Evolutionary conservation across 2,888 invertebrate species (phyloP).

Genomic region (Pyrocoelia pectoralis): DNA sequence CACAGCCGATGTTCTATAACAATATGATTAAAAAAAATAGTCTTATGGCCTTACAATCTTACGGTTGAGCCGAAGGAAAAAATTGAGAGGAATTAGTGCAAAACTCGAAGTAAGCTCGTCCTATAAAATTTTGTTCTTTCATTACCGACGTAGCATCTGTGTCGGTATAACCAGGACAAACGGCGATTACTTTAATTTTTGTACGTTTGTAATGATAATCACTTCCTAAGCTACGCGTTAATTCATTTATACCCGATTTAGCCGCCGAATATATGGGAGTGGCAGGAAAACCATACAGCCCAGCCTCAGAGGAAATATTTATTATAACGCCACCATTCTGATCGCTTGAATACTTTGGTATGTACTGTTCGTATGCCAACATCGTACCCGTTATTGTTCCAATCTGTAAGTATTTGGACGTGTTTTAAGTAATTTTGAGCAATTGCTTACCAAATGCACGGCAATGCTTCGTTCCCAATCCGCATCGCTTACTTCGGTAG

Average conservation of each 20-base stretch:
- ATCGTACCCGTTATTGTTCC: background rate
- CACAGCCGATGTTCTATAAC: too few species aligned
- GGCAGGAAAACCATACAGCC: constrained; percentile 26
- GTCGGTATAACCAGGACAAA: constrained; percentile 40
- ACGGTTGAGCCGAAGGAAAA: too few species aligned
- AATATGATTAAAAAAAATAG: too few species aligned
- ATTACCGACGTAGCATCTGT: background rate
- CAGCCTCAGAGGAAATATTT: constrained; percentile 44
- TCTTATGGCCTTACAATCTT: too few species aligned
- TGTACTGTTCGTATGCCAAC: constrained; percentile 6
- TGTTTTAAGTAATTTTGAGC: constrained; percentile 41
- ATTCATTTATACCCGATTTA: constrained; percentile 42
- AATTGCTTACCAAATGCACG: constrained; percentile 26
- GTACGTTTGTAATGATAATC: constrained; percentile 29
- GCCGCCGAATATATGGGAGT: constrained; percentile 39
- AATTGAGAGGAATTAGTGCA: too few species aligned
- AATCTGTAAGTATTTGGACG: background rate
- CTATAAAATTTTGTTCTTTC: too few species aligned
- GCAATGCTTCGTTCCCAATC: constrained; percentile 39
- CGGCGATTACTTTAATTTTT: constrained; percentile 37
- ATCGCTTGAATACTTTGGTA: constrained; percentile 42
- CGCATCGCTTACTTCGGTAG: too few species aligned
- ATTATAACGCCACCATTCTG: constrained; percentile 45
- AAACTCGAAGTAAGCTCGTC: too few species aligned
- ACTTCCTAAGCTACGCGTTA: constrained; percentile 33